phyloP scores from a whole-genome alignment of 2,113 vertebrate species.

The Cinclus cinclus region DNA sequence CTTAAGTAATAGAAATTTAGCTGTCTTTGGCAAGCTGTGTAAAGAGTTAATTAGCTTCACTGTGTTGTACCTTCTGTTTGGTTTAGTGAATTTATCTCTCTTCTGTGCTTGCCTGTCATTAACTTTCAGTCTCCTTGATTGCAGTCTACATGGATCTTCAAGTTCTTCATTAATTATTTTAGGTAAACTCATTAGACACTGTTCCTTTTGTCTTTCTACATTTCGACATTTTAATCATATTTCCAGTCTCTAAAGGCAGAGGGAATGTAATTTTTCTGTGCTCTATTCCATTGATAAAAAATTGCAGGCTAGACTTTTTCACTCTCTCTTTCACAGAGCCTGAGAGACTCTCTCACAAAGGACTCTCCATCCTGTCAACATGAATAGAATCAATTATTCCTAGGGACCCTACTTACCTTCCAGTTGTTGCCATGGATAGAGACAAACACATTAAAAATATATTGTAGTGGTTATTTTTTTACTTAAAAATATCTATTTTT shows the following conservation, averaged over 20 bases:
- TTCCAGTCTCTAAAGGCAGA: background rate
- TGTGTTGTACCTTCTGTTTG: conserved; percentile 16
- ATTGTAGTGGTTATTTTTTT: background rate
- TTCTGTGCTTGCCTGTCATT: conserved; percentile 1
- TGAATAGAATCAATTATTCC: background rate
- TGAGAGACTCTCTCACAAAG: background rate
- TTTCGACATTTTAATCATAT: background rate
- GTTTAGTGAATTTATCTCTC: background rate
- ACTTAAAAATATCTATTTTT: background rate
- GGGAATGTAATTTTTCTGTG: background rate
- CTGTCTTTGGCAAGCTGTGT: conserved; percentile 14
- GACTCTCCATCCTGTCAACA: background rate
- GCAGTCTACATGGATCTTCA: background rate
- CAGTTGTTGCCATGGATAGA: background rate
- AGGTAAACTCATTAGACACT: conserved; percentile 31
- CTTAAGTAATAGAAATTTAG: background rate
- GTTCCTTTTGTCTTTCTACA: background rate
- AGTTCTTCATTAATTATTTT: background rate
- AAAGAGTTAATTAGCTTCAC: conserved; percentile 30
- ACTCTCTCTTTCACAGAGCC: background rate
- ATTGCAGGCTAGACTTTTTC: background rate
- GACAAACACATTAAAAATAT: background rate
- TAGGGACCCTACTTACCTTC: background rate
- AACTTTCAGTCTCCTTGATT: conserved; percentile 15
- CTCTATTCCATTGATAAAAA: conserved; percentile 3